Percentiles rank a stretch among this genome's conserved stretches.
Conservation (phyloP, 2,113 vertebrate genomes). For the Protobothrops mucrosquamatus region DNA sequence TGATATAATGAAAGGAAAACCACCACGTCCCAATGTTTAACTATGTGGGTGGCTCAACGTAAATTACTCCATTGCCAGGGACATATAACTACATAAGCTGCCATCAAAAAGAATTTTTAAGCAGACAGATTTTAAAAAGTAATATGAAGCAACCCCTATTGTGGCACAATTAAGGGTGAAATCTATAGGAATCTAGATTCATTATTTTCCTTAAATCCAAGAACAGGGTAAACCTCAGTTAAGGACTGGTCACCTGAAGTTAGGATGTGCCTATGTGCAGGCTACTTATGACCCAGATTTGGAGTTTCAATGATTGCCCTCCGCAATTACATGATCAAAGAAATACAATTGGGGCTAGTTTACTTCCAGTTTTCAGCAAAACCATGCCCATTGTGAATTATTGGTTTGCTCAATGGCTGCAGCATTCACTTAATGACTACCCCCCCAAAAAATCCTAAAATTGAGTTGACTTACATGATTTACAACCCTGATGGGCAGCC, state of each 20-base stretch:
- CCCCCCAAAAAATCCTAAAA: background rate
- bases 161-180: background rate
- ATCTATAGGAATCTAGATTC: background rate
- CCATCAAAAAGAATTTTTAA: background rate
- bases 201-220: background rate
- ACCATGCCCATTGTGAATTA: background rate
- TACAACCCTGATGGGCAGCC: background rate
- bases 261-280: background rate
- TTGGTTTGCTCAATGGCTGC: background rate
- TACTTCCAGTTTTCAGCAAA: background rate
- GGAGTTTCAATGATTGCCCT: background rate
- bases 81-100: background rate
- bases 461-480: background rate
- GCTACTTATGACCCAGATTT: background rate
- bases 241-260: background rate
- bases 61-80: background rate
- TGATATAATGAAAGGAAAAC: background rate
- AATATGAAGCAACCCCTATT: background rate
- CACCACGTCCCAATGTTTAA: background rate
- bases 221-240: background rate
- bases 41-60: background rate
- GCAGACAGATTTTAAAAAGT: background rate
- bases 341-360: background rate
- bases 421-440: background rate
- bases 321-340: background rate